phyloP scores from a whole-genome alignment of 2,113 vertebrate genomes.

The Tauraco erythrolophus region DNA sequence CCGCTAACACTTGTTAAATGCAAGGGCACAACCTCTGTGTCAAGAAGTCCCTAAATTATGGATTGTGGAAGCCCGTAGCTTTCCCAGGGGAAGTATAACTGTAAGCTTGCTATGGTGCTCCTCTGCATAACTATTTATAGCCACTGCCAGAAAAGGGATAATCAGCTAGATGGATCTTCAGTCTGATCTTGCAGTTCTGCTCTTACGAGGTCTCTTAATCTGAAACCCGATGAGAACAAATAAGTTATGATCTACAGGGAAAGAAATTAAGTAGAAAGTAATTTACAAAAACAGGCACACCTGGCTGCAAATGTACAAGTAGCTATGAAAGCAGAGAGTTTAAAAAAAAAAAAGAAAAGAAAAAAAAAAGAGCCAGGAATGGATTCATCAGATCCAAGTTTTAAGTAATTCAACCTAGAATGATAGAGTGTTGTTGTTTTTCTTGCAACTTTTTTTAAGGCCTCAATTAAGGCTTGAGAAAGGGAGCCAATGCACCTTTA shows the following conservation, averaged over 20 bases:
- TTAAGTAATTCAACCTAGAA: conserved; percentile 54
- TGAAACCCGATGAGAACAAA: neutral
- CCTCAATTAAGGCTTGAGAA: conserved; percentile 77
- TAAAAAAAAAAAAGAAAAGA: neutral
- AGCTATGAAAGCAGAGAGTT: neutral
- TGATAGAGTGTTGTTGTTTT: conserved; percentile 6
- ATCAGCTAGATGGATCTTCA: neutral
- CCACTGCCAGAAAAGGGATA: neutral
- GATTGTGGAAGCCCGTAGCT: neutral
- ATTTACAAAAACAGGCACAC: neutral
- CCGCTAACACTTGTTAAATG: neutral
- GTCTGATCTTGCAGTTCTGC: neutral
- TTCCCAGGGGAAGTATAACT: neutral
- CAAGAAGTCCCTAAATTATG: neutral
- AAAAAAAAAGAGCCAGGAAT: neutral
- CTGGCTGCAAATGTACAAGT: neutral
- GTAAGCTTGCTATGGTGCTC: neutral
- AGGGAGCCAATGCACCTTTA: conserved; percentile 73
- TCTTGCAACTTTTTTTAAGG: conserved; percentile 50
- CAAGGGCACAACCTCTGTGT: neutral
- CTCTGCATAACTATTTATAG: neutral
- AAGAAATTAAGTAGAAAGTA: neutral
- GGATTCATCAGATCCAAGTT: conserved; percentile 4
- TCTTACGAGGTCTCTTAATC: neutral
- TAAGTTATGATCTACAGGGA: neutral